Percentiles rank a stretch among this genome's conserved stretches.
These are phyloP conservation scores for Anthophora plumipes DNA, from an alignment of 2,888 invertebrate genomes.

Conservation along the genomic window DNA sequence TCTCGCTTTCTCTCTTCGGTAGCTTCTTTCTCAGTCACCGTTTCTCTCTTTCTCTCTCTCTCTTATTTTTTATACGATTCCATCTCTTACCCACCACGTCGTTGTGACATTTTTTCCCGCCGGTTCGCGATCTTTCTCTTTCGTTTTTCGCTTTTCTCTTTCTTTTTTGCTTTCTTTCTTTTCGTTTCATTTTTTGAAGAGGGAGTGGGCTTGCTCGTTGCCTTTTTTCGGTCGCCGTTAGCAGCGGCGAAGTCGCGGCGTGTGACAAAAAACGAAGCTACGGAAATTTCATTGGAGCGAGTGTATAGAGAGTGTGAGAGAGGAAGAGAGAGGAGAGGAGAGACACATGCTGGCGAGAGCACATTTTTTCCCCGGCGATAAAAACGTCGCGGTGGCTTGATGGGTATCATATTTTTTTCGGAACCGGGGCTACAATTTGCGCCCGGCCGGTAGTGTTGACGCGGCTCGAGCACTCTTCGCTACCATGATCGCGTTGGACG, in stretches of 20 bases:
- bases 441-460: conserved; percentile 47
- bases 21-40: not conserved
- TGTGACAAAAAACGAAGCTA: conserved; percentile 69
- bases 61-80: not conserved
- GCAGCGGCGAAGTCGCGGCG: conserved; percentile 60
- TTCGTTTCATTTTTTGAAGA: conserved; percentile 79
- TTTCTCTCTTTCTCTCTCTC: not conserved
- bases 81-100: no score
- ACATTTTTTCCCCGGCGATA: conserved; percentile 68
- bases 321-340: conserved; percentile 7
- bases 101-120: no score
- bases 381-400: conserved; percentile 70
- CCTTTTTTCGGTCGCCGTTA: conserved; percentile 66
- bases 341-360: conserved; percentile 25
- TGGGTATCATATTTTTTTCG: conserved; percentile 68
- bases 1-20: conserved; percentile 7
- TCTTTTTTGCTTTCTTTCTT: conserved; percentile 12
- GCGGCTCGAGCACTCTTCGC: conserved; percentile 46
- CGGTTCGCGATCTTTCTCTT: not conserved
- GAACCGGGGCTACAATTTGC: conserved; percentile 53
- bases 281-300: conserved; percentile 62
- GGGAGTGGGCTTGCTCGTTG: conserved; percentile 47
- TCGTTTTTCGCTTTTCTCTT: conserved; percentile 1
- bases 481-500: conserved; percentile 43
- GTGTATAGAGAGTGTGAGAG: not conserved